Percentiles rank a stretch among this genome's conserved stretches.
Conservation (phyloP, 2,113 vertebrate species). For the Antechinus stuartii region DNA sequence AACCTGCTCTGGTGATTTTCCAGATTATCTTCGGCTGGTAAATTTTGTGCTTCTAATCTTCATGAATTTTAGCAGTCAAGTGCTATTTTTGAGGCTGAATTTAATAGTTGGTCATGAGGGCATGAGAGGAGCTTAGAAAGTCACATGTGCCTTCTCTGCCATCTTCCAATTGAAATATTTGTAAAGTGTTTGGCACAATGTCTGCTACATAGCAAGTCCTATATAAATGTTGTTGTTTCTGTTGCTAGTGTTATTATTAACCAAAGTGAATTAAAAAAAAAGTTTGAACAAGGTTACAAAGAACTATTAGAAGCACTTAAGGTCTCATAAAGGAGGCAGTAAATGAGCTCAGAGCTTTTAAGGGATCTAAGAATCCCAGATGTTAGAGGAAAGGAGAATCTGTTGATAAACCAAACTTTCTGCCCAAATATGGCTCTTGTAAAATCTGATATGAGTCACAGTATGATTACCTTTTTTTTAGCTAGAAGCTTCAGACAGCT, state of each 20-base stretch:
- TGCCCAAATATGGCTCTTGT: not conserved
- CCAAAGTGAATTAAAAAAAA: not conserved
- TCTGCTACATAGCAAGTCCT: not conserved
- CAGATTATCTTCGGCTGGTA: no score
- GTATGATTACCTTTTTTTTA: not conserved
- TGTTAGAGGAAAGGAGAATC: not conserved
- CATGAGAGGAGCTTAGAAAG: no score
- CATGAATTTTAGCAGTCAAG: no score
- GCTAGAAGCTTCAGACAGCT: not conserved
- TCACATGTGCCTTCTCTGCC: no score
- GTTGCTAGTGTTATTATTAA: not conserved
- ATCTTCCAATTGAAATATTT: no score
- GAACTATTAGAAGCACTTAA: not conserved
- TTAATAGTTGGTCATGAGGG: no score
- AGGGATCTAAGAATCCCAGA: not conserved
- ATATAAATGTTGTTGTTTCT: no score
- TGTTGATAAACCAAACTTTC: not conserved
- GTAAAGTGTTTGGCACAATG: not conserved
- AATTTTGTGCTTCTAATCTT: no score
- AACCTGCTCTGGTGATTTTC: no score
- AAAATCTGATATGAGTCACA: not conserved
- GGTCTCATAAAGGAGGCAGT: not conserved
- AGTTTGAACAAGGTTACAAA: not conserved
- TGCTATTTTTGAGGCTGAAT: no score
- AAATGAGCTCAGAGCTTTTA: not conserved